phyloP scores from a whole-genome alignment of 2,888 invertebrate species.

The Cheilosia urbana region DNA sequence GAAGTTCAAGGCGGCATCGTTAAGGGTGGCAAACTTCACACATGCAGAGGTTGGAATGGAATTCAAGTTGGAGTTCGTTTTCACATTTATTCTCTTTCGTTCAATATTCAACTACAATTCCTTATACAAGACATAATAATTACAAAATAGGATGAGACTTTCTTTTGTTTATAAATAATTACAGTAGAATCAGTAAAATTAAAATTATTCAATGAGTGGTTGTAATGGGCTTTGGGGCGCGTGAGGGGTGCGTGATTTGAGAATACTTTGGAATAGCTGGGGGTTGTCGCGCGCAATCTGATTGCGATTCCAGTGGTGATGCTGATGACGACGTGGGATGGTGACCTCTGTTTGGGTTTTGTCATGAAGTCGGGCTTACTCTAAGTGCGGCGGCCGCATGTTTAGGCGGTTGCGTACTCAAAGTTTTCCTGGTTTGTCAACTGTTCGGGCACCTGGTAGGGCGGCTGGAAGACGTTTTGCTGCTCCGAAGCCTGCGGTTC shows the following conservation, averaged over 20 bases:
- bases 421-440: conserved; percentile 39
- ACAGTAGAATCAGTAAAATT: conserved; percentile 44
- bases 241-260: neutral
- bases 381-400: neutral
- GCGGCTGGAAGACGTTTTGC: conserved; percentile 27
- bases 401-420: conserved; percentile 50
- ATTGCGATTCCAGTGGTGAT: conserved; percentile 6
- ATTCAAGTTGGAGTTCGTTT: conserved; percentile 13
- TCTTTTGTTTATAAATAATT: conserved; percentile 66
- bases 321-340: conserved; percentile 2
- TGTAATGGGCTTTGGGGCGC: conserved; percentile 24
- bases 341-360: conserved; percentile 3
- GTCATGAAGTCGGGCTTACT: conserved; percentile 53
- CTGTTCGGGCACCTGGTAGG: conserved; percentile 47
- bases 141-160: conserved; percentile 58
- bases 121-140: conserved; percentile 40
- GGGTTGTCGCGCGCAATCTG: neutral
- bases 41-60: neutral
- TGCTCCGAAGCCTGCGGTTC: conserved; percentile 46
- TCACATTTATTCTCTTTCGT: conserved; percentile 13
- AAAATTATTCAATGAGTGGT: conserved; percentile 44
- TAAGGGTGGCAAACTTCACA: conserved; percentile 30
- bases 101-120: conserved; percentile 42
- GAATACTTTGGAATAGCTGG: conserved; percentile 29
- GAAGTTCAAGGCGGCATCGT: conserved; percentile 24